A percentile compares a stretch with the other conserved stretches of the same genome.
phyloP scores from a whole-genome alignment of 2,113 vertebrate genomes.

The Ailuropoda melanoleuca region DNA sequence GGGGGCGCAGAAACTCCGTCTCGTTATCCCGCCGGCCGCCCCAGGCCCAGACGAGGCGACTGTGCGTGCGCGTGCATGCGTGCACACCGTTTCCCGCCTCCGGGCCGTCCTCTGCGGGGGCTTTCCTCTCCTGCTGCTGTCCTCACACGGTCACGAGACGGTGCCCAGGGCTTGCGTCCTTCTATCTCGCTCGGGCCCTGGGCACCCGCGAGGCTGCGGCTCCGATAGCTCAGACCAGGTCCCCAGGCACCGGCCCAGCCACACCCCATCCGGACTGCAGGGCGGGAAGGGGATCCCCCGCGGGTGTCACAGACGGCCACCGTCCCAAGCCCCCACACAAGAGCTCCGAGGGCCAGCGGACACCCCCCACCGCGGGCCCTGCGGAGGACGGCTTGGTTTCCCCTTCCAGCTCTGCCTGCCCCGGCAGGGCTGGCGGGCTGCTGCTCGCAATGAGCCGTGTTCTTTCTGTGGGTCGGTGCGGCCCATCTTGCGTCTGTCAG shows the following conservation, averaged over 20 bases:
- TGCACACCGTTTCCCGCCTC: not conserved
- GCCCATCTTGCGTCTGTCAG: accelerated
- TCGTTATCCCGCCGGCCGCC: not conserved
- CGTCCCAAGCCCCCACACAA: too few relatives aligned
- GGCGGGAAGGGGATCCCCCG: not conserved
- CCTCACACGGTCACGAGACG: not conserved
- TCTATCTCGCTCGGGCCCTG: not conserved
- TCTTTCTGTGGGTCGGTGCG: accelerated
- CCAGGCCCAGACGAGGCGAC: not conserved
- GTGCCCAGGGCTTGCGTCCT: not conserved
- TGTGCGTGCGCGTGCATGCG: too few relatives aligned
- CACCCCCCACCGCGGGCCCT: not conserved
- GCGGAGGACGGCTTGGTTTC: accelerated
- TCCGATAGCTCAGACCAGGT: not conserved
- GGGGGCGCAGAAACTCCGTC: not conserved
- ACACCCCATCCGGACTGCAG: not conserved
- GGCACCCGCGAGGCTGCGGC: not conserved
- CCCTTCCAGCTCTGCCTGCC: not conserved
- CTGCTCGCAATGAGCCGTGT: accelerated
- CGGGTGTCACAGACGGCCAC: too few relatives aligned
- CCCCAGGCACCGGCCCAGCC: not conserved
- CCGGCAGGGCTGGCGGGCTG: not conserved
- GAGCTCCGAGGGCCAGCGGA: too few relatives aligned
- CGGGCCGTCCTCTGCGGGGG: not conserved
- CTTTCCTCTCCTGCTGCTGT: not conserved